A percentile compares a stretch with the other conserved stretches of the same genome.
These are phyloP conservation scores for Hippocampus zosterae DNA, from an alignment of 2,113 vertebrate species.

Conservation along the genomic window DNA sequence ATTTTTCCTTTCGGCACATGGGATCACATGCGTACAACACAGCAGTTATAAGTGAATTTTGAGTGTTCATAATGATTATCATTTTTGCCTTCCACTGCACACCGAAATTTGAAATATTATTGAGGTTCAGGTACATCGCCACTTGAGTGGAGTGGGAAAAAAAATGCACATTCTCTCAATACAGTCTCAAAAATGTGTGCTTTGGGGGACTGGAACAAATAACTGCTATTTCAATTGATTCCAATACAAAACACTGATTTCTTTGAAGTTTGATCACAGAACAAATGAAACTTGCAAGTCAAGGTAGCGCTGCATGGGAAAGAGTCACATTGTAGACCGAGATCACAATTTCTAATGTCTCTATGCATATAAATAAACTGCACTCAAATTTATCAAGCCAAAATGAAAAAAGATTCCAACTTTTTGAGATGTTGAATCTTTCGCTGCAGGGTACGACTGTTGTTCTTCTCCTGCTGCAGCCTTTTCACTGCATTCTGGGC, in stretches of 20 bases:
- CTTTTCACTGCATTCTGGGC: constrained; percentile 44
- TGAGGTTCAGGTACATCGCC: too few relatives aligned
- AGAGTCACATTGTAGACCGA: background rate
- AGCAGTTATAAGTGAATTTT: background rate
- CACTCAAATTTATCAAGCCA: background rate
- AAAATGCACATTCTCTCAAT: too few relatives aligned
- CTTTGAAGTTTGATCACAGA: too few relatives aligned
- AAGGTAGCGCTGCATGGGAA: background rate
- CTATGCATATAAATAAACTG: background rate
- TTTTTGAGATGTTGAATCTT: constrained; percentile 50
- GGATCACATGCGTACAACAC: constrained; percentile 4
- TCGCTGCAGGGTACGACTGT: constrained; percentile 44
- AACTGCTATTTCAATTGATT: too few relatives aligned
- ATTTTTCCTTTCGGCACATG: constrained; percentile 67
- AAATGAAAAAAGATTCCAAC: constrained; percentile 51
- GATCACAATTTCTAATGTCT: background rate
- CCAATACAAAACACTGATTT: too few relatives aligned
- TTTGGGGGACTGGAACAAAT: too few relatives aligned
- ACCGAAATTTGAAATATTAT: too few relatives aligned
- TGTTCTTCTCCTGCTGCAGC: constrained; percentile 66
- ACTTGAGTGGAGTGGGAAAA: too few relatives aligned
- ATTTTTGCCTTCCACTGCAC: background rate
- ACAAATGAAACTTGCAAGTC: background rate
- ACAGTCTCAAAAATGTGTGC: too few relatives aligned
- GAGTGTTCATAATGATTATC: background rate